Evolutionary conservation across 2,797 vertebrate genomes (phyloP).

Genomic region (Semaprochilodus insignis): DNA sequence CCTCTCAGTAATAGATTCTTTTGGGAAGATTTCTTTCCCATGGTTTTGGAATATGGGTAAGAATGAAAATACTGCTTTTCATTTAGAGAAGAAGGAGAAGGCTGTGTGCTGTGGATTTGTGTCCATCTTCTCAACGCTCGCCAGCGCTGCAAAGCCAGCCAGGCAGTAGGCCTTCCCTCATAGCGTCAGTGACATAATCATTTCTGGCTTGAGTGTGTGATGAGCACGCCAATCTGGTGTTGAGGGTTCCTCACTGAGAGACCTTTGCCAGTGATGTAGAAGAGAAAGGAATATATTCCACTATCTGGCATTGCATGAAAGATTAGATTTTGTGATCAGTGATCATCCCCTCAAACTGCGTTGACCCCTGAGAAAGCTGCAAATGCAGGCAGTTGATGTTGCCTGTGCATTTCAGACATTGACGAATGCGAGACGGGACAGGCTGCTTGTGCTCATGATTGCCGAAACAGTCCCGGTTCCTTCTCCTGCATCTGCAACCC

Average conservation of each 20-base stretch:
- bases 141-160: conserved; percentile 21
- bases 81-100: conserved; percentile 40
- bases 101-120: conserved; percentile 13
- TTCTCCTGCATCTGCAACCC: conserved; percentile 81
- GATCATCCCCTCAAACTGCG: neutral
- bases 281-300: neutral
- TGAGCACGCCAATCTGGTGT: conserved; percentile 4
- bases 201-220: neutral
- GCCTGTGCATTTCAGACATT: conserved; percentile 73
- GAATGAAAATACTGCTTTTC: conserved; percentile 46
- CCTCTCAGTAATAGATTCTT: conserved; percentile 40
- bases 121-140: conserved; percentile 33
- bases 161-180: conserved; percentile 26
- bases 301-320: neutral
- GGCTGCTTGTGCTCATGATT: conserved; percentile 80
- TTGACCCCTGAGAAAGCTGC: neutral
- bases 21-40: conserved; percentile 46
- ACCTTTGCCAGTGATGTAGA: conserved; percentile 14
- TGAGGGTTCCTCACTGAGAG: conserved; percentile 8
- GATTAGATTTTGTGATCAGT: neutral
- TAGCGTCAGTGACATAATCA: conserved; percentile 12
- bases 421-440: conserved; percentile 77
- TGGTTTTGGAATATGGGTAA: conserved; percentile 39
- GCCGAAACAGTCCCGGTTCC: conserved; percentile 83
- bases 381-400: neutral